A percentile compares a stretch with the other conserved stretches of the same genome.
Evolutionary conservation across 2,113 vertebrate genomes (phyloP).

Genomic region (Oncorhynchus masou): DNA sequence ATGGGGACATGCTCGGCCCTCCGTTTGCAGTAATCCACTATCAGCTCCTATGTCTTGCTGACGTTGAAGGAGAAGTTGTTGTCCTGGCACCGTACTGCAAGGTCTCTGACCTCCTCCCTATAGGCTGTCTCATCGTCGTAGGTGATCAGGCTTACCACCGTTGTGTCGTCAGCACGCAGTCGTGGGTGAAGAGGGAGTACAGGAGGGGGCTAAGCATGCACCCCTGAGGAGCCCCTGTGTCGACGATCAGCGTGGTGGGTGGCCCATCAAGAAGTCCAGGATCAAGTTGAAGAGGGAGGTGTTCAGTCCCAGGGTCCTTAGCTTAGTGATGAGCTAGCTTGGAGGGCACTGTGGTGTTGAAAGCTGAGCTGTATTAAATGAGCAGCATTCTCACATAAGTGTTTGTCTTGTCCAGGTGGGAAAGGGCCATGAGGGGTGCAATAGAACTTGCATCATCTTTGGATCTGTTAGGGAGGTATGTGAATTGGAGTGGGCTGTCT

Average conservation of each 20-base stretch:
- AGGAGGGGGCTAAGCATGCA: neutral
- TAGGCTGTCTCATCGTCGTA: too few species aligned
- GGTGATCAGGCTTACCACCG: neutral
- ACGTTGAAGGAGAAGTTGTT: too few species aligned
- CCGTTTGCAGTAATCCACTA: too few species aligned
- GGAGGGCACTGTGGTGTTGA: neutral
- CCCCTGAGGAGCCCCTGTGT: neutral
- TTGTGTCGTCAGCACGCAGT: neutral
- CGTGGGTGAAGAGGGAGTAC: neutral
- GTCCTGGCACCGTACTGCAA: too few species aligned
- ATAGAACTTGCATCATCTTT: neutral
- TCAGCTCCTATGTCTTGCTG: too few species aligned
- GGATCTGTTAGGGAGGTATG: neutral
- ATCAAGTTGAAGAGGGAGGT: neutral
- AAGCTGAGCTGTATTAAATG: neutral
- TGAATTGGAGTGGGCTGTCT: neutral
- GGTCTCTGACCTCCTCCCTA: too few species aligned
- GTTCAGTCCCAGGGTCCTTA: neutral
- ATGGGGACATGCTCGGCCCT: too few species aligned
- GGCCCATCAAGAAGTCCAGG: neutral
- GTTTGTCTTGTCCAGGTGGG: neutral
- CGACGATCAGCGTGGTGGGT: neutral
- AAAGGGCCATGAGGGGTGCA: neutral
- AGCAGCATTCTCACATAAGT: neutral
- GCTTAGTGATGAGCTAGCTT: neutral